Evolutionary conservation across 2,888 invertebrate species (phyloP), one percentile per base, ranked within the genome.

Genomic region (Megamerina dolium): DNA sequence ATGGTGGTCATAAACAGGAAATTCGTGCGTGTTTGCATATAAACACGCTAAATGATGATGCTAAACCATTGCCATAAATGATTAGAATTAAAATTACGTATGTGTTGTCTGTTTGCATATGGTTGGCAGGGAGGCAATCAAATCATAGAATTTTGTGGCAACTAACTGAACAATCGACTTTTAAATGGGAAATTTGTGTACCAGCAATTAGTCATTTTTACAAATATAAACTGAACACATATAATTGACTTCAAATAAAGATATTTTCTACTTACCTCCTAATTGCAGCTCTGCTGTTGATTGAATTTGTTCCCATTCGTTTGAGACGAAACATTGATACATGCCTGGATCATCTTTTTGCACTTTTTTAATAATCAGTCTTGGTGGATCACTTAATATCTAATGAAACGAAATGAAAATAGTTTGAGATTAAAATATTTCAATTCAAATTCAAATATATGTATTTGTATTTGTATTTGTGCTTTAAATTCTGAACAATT

Each of bases 251-350:
- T n/a, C n/a, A n/a, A n/a, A n/a, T n/a, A n/a, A n/a, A n/a, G n/a
- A n/a, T n/a, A n/a, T n/a, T n/a, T n/a, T n/a, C n/a, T n/a, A 23
- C 23, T 75, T 70, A 87, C 87, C 85, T 54, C 90, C 88, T 60
- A 90, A 77, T 56, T 84, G 77, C 37, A 88, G 76, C 66, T 91
- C 88, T 2, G 87, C 83, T 1, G 83, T 81, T 9, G 87, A 88
- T 66, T 89, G 89, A 13, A 84, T 82, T 70, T 88, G 87, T 63
- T 90, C 89, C 73, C 84, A 84, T 53, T 85, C 83, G 61, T 88
- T 89, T 60, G 83, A 82, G 5, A 85, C 87, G 56, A 92, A 82
- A 67, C 93, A 94, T 63, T 94, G 93, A 72, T 90, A 94, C 80
- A 92, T 85, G 31, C 93, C 94, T 45, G 85, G 81, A 69, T 93